A percentile compares a stretch with the other conserved stretches of the same genome.
Conservation (phyloP, 2,113 vertebrate species). For the Equus przewalskii region DNA sequence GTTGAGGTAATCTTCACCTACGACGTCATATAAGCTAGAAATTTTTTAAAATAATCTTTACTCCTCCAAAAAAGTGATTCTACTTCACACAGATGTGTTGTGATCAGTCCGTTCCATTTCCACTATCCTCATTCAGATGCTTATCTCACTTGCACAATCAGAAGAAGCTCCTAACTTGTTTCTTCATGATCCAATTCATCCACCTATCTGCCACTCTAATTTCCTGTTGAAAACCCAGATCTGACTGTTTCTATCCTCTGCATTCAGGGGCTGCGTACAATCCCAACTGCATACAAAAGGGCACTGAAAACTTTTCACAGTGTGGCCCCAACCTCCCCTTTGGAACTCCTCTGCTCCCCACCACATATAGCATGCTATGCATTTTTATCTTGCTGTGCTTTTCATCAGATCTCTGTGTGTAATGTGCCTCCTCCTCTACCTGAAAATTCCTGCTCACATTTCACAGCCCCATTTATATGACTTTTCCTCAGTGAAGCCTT, state of each 20-base stretch:
- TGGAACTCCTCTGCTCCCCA: neutral
- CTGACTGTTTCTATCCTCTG: constrained; percentile 25
- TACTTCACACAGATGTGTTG: neutral
- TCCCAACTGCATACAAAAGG: constrained; percentile 7
- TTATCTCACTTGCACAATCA: neutral
- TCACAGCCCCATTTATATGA: neutral
- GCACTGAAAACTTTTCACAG: neutral
- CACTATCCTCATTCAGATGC: neutral
- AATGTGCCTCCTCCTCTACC: neutral
- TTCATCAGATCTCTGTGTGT: neutral
- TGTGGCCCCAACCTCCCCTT: neutral
- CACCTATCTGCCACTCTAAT: constrained; percentile 57
- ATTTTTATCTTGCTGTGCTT: constrained; percentile 36
- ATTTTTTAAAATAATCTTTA: neutral
- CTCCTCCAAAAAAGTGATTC: constrained; percentile 6
- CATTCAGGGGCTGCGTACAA: neutral
- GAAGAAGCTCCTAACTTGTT: neutral
- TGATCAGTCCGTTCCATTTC: constrained; percentile 8
- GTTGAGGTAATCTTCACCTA: neutral
- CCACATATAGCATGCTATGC: neutral
- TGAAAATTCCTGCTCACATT: neutral
- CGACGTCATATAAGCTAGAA: neutral
- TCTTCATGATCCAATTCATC: constrained; percentile 57
- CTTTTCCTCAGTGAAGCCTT: constrained; percentile 4
- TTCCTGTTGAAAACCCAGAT: constrained; percentile 66